Conservation (phyloP, 2,797 vertebrate species). For the Fratercula arctica region DNA sequence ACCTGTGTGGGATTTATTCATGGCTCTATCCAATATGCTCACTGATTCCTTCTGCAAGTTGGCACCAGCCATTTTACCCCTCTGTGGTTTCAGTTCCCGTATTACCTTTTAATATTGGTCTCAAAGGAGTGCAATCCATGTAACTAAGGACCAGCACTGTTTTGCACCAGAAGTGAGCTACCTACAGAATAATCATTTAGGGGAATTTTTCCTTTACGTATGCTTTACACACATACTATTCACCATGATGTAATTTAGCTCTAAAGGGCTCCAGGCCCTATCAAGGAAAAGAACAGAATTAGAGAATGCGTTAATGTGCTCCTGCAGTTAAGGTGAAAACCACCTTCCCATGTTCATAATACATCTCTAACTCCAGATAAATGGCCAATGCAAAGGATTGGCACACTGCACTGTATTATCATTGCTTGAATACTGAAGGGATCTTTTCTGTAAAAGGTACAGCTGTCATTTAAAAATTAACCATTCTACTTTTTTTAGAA, state of each 20-base stretch:
- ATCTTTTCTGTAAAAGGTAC: not conserved
- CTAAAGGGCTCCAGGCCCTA: not conserved
- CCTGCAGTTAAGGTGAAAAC: not conserved
- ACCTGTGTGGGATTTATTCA: not conserved
- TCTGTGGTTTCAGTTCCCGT: not conserved
- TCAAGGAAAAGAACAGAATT: not conserved
- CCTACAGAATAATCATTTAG: not conserved
- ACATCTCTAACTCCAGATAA: not conserved
- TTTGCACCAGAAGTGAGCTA: not conserved
- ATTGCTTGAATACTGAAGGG: not conserved
- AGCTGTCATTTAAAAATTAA: not conserved
- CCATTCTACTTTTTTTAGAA: not conserved
- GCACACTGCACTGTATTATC: not conserved
- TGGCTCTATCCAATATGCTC: not conserved
- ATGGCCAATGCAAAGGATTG: not conserved
- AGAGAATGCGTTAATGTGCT: not conserved
- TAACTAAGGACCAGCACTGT: not conserved
- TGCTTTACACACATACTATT: not conserved
- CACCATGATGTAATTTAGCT: not conserved
- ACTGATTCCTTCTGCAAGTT: not conserved
- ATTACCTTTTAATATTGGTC: not conserved
- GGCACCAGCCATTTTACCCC: not conserved
- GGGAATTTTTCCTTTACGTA: not conserved
- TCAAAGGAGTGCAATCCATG: not conserved
- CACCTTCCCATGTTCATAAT: not conserved